Evolutionary conservation across 2,797 vertebrate genomes (phyloP), one percentile per base, ranked within the genome.

Genomic region (Sebastes cheni): DNA sequence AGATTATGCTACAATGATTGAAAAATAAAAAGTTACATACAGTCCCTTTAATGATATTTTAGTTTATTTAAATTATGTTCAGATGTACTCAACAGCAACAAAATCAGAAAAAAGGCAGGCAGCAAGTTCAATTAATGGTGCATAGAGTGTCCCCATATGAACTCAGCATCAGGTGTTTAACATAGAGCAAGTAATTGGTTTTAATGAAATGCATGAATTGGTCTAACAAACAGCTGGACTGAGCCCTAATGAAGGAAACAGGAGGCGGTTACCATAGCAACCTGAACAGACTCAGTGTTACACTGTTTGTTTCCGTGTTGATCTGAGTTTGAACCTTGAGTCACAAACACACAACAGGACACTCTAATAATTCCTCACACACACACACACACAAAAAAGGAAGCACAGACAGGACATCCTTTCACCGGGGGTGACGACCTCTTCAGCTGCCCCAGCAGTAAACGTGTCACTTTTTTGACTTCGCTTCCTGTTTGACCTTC

Each of bases 351-450:
- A 75, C 50, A 78, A 39, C 46, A 42, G 70, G 74, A 73, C 55
- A 3, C 5, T 22, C 4, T 22, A 59, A 67, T 72, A 70, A 74
- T 75, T 77, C 73, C 16, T 75, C 60, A 55, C 59, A 60, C 32
- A 58, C 22, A 9, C 29, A 55, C n/a, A 62, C 22, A 25, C 59
- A 68, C 32, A 32, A 42, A 8, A 52, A n/a, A 85, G 81, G 82
- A 86, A 84, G 67, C 62, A 2, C 42, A 59, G 65, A 22, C 82
- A 86, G 90, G 82, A 91, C 79, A 77, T 83, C 75, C 88, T 58
- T 42, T 22, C 65, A 68, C 6, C 54, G 8, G 34, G 36, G 82
- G 76, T n/a, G 54, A 68, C 36, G 79, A 83, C 81, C 72, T 70
- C 52, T 22, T 71, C 5, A 29, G 59, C 46, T 59, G 62, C 55